Evolutionary conservation across 2,888 invertebrate genomes (phyloP).

Genomic region (Leistus spinibarbis): DNA sequence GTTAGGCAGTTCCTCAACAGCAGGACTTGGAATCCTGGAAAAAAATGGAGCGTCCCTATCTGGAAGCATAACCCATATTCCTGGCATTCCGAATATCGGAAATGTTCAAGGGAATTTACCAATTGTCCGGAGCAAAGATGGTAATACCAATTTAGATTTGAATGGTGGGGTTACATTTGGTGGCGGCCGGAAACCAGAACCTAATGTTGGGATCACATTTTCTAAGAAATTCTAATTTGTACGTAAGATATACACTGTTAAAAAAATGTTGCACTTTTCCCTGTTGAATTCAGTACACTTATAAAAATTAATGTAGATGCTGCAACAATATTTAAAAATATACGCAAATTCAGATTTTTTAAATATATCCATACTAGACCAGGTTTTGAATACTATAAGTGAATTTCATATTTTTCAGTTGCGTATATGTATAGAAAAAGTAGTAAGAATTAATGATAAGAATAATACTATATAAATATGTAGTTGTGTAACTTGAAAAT

Average conservation of each 20-base stretch:
- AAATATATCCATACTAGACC: no score
- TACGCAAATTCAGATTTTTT: no score
- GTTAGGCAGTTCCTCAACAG: background rate
- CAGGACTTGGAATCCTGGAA: background rate
- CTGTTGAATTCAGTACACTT: no score
- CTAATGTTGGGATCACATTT: background rate
- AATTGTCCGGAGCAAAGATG: background rate
- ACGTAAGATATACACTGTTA: background rate
- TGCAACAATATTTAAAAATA: no score
- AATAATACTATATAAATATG: no score
- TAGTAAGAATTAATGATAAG: no score
- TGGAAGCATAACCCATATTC: background rate
- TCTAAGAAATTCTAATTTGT: background rate
- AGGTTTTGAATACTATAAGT: no score
- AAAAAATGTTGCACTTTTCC: no score
- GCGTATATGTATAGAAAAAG: no score
- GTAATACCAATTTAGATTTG: background rate
- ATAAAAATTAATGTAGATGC: no score
- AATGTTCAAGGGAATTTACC: background rate
- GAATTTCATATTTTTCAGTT: no score
- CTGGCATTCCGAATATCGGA: background rate
- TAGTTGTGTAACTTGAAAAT: no score
- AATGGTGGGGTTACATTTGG: background rate
- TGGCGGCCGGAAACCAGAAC: background rate
- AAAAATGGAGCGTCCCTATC: background rate